Evolutionary conservation across 2,113 vertebrate genomes (phyloP).

Genomic region (Fulmarus glacialis): DNA sequence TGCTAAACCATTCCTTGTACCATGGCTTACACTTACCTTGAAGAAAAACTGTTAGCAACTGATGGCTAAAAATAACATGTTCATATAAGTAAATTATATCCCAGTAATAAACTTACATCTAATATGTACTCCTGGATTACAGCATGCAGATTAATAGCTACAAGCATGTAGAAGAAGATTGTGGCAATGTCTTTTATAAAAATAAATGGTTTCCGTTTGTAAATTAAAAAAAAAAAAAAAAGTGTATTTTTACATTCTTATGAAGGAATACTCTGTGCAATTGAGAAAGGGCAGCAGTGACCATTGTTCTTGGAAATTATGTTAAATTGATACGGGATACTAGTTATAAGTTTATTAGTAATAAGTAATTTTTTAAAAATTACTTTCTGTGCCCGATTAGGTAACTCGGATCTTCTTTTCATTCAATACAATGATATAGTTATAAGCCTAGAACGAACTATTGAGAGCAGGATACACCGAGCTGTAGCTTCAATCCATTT

Average conservation of each 20-base stretch:
- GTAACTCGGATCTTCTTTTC: not conserved
- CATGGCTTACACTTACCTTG: not conserved
- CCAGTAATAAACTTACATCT: constrained; percentile 74
- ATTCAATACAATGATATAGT: not conserved
- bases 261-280: not conserved
- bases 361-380: not conserved
- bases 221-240: not conserved
- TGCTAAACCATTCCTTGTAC: not conserved
- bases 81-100: not conserved
- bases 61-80: not conserved
- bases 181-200: constrained; percentile 86
- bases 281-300: not conserved
- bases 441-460: not conserved
- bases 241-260: not conserved
- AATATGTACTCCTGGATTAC: constrained; percentile 85
- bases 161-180: constrained; percentile 84
- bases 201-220: no score
- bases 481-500: not conserved
- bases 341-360: not conserved
- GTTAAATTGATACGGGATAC: not conserved
- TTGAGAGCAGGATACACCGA: not conserved
- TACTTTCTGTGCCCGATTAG: not conserved
- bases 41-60: not conserved
- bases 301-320: not conserved
- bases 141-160: constrained; percentile 84